phyloP scores from a whole-genome alignment of 2,113 vertebrate species.

The Entelurus aequoreus region DNA sequence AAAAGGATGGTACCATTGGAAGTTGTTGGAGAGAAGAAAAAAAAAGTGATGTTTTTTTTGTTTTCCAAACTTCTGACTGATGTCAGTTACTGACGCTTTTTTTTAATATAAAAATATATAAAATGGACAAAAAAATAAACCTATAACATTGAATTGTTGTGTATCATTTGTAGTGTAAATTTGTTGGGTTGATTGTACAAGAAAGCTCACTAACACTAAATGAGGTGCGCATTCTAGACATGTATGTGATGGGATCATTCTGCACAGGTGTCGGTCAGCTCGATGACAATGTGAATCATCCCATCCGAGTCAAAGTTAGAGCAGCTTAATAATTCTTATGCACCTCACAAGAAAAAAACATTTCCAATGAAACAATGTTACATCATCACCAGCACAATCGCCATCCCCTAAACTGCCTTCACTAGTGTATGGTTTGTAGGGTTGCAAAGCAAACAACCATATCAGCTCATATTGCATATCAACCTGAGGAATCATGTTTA shows the following conservation, averaged over 20 bases:
- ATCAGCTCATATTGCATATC: conserved; percentile 46
- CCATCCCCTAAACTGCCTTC: conserved; percentile 29
- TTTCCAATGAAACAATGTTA: neutral
- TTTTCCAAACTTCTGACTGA: conserved; percentile 60
- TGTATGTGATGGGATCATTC: no score
- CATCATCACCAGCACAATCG: conserved; percentile 41
- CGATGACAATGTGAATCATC: conserved; percentile 18
- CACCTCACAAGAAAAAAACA: conserved; percentile 9
- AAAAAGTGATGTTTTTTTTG: conserved; percentile 42
- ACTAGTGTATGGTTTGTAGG: conserved; percentile 16
- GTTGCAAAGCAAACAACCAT: conserved; percentile 13
- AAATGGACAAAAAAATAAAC: conserved; percentile 52
- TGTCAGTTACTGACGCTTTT: conserved; percentile 75
- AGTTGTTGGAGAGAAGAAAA: conserved; percentile 45
- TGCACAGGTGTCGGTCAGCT: conserved; percentile 1
- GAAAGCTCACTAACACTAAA: conserved; percentile 1
- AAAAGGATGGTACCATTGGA: conserved; percentile 71
- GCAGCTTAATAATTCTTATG: no score
- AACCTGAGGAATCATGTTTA: conserved; percentile 33
- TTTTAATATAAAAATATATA: conserved; percentile 60
- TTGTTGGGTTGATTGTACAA: conserved; percentile 16
- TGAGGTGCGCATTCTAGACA: no score
- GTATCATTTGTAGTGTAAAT: conserved; percentile 58
- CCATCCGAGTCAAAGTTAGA: conserved; percentile 12
- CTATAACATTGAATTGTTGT: conserved; percentile 58